phyloP scores from a whole-genome alignment of 2,797 vertebrate genomes.

The Eutrigla gurnardus region DNA sequence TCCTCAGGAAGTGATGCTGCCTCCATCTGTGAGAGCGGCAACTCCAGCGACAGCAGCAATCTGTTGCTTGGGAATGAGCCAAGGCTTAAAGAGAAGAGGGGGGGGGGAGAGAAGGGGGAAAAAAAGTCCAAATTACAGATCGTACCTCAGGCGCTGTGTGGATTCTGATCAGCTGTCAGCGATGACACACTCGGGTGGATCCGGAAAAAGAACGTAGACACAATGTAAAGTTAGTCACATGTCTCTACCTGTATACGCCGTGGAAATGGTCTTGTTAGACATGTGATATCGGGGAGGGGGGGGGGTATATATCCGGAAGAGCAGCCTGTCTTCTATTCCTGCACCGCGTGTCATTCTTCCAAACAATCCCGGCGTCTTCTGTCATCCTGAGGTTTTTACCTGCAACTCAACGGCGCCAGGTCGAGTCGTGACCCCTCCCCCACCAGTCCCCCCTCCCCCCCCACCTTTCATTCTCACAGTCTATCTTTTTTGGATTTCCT shows the following conservation, averaged over 20 bases:
- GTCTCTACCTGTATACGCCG: constrained; percentile 62
- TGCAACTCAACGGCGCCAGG: constrained; percentile 49
- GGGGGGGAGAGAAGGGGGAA: constrained; percentile 12
- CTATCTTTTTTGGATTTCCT: constrained; percentile 27
- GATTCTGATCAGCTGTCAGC: constrained; percentile 81
- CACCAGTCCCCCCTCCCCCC: constrained; percentile 26
- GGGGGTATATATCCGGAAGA: constrained; percentile 65
- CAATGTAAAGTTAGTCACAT: constrained; percentile 69
- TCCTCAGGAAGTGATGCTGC: constrained; percentile 80
- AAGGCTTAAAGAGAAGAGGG: constrained; percentile 48
- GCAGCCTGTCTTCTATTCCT: constrained; percentile 66
- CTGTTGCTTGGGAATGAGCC: constrained; percentile 83
- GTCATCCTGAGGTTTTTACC: constrained; percentile 67
- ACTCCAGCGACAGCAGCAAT: constrained; percentile 81
- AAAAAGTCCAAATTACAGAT: constrained; percentile 74
- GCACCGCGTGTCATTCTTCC: constrained; percentile 65
- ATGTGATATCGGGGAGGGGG: constrained; percentile 65
- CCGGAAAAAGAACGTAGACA: constrained; percentile 18
- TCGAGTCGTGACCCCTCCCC: constrained; percentile 51
- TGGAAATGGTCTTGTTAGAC: constrained; percentile 76
- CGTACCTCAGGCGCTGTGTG: constrained; percentile 76
- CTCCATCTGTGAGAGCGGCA: constrained; percentile 81
- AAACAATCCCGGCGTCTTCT: constrained; percentile 58
- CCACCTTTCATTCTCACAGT: constrained; percentile 32
- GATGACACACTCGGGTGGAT: constrained; percentile 74